Base-by-base conservation (phyloP, 1,140 invertebrate genomes). In the Dreissena rostriformis region DNA sequence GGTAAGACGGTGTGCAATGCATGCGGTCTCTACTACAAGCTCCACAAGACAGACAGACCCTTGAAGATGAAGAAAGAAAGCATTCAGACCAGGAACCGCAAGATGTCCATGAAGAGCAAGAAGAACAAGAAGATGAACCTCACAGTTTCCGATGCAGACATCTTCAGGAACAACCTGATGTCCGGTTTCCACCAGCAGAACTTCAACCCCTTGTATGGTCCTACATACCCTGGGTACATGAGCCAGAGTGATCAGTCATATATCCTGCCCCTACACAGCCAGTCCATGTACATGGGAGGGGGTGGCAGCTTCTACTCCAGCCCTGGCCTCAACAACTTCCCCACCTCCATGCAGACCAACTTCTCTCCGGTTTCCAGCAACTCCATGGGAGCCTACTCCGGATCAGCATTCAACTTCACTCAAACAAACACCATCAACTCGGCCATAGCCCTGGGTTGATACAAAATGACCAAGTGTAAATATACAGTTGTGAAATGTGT, bases 11-110 rank as follows among this genome's bases (percentile, higher is more conserved):
- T 99, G 1, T 99, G 98, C 94, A 99, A 99, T 94, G 98, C 98
- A 11, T 99, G 98, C 93, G 98, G 98, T 0, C 95, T 99, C n/a
- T 99, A 99, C 94, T 99, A 97, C 94, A 99, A 99, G 93, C 95
- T 99, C 39, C 98, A 99, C 92, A 96, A 96, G 49, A 96, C 98
- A 70, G 70, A 79, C 95, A 96, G 98, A 92, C 98, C 98, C 82
- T 95, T 99, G 86, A 98, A 98, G 81, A 99, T 99, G 98, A 99
- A 99, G 95, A 99, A 99, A 93, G 98, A 99, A 94, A 98, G 98
- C 76, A 99, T 99, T 88, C 98, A 99, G 93, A 99, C 98, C 85
- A 95, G 98, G 92, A 99, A 99, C 94, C 95, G 98, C 89, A 99
- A 99, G 92, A 92, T 93, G 91, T 92, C 92, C 24, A 89, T 91